Base-by-base conservation (phyloP, 92 coral and sea anemone genomes). In the Porites evermanni region DNA sequence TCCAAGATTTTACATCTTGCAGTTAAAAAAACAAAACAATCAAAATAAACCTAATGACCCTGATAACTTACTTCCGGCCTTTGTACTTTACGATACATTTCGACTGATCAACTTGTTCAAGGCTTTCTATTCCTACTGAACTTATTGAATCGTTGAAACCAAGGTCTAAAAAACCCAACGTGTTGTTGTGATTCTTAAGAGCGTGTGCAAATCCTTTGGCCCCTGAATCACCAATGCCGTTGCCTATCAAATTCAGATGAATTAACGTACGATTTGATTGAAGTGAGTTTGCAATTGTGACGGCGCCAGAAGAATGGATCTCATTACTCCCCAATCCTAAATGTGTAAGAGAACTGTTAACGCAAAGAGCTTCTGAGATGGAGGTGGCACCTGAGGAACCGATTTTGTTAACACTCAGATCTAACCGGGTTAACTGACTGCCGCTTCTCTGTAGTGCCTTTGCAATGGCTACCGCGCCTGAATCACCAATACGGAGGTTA, bases 201-300 rank as follows among this genome's bases (percentile, higher is more conserved):
- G 79, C n/a, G 0, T 74, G 18, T 53, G 79, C 79, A 6, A 74
- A 54, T 24, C 53, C 79, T 53, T 64, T 12, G 16, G 79, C 79
- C 19, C 79, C 79, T 74, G 79, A 20, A 54, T 74, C 79, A 20
- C 50, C 65, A 23, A 53, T 74, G 14, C 2, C 18, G 38, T 53
- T 74, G 0, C 2, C 0, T 11, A 1, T 0, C 16, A 74, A 50
- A 11, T 54, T 1, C 16, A 74, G 53, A 53, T 74, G 79, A 9
- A n/a, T 74, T 50, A 74, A 53, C 53, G 79, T 12, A 9, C 47
- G 17, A 53, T 53, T 74, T 11, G 64, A 9, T 18, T 54, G 2
- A 2, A 7, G 9, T 53, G 54, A 54, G 32, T 38, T 29, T 38
- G 81, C 70, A 16, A 60, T 5, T 2, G 70, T 70, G 12, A 0